These are phyloP conservation scores for Lophura nycthemera DNA, from an alignment of 2,113 vertebrate species.

Conservation along the genomic window DNA sequence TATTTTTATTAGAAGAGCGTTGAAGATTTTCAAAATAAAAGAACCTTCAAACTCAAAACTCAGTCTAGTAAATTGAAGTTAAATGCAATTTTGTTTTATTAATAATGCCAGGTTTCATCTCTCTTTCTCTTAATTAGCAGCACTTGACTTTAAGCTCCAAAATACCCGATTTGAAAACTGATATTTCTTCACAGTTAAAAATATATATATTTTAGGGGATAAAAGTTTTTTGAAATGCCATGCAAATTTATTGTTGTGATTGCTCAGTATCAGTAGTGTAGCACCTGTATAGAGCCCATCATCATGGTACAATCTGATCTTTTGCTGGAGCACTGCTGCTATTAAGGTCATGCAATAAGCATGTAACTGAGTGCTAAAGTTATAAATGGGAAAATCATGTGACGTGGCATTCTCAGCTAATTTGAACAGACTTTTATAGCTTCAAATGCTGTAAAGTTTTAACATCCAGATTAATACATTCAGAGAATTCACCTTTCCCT, in stretches of 20 bases:
- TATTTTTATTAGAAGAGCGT: background rate
- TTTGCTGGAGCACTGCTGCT: background rate
- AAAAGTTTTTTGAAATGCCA: background rate
- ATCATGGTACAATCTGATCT: background rate
- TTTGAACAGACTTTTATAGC: background rate
- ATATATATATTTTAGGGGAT: background rate
- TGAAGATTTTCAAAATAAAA: conserved; percentile 35
- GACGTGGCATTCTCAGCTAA: background rate
- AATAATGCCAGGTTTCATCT: conserved; percentile 49
- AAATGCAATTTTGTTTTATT: conserved; percentile 66
- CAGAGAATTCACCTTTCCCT: background rate
- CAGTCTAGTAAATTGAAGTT: conserved; percentile 46
- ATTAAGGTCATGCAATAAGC: background rate
- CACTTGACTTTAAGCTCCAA: conserved; percentile 62
- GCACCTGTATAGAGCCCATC: background rate
- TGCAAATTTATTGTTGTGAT: background rate
- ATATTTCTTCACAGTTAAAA: conserved; percentile 37
- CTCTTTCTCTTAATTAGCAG: conserved; percentile 67
- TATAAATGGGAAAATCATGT: background rate
- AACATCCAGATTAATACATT: background rate
- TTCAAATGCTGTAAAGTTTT: background rate
- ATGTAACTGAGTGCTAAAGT: background rate
- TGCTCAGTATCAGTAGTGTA: background rate
- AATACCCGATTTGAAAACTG: conserved; percentile 47
- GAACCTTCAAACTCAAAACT: conserved; percentile 31